phyloP scores from a whole-genome alignment of 2,888 invertebrate genomes.

The Rotaria magnacalcarata region DNA sequence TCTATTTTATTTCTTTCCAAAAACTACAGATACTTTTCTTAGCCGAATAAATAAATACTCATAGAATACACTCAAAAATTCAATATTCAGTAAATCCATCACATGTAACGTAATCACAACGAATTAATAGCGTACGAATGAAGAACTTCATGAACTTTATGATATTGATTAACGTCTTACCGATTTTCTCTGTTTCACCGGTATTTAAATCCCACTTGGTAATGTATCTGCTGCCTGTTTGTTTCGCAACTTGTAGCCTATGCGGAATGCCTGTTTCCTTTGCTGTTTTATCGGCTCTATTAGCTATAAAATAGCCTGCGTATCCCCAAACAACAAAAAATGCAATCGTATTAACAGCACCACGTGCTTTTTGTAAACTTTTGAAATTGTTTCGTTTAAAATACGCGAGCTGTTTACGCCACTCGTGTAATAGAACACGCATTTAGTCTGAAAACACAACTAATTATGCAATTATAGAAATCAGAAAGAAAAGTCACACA shows the following conservation, averaged over 20 bases:
- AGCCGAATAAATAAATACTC: too few species aligned
- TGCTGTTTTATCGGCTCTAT: background rate
- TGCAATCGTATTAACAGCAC: background rate
- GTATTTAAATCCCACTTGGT: background rate
- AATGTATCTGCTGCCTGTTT: background rate
- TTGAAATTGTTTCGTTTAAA: conserved; percentile 3
- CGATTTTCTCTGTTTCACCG: background rate
- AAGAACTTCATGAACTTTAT: too few species aligned
- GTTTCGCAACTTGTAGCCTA: background rate
- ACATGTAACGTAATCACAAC: too few species aligned
- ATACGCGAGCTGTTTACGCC: background rate
- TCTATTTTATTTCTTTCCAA: too few species aligned
- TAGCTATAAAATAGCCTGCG: background rate
- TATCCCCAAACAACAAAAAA: conserved; percentile 19
- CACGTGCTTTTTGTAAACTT: background rate
- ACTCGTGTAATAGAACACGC: background rate
- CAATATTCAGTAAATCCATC: too few species aligned
- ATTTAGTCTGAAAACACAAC: background rate
- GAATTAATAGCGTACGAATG: too few species aligned
- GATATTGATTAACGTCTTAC: background rate
- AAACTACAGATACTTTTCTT: too few species aligned
- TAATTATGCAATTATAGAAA: background rate
- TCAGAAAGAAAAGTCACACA: too few species aligned
- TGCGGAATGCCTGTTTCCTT: conserved; percentile 27
- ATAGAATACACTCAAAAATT: too few species aligned